These are phyloP conservation scores for Octonoba sinensis DNA, from an alignment of 2,888 invertebrate genomes.

Conservation along the genomic window DNA sequence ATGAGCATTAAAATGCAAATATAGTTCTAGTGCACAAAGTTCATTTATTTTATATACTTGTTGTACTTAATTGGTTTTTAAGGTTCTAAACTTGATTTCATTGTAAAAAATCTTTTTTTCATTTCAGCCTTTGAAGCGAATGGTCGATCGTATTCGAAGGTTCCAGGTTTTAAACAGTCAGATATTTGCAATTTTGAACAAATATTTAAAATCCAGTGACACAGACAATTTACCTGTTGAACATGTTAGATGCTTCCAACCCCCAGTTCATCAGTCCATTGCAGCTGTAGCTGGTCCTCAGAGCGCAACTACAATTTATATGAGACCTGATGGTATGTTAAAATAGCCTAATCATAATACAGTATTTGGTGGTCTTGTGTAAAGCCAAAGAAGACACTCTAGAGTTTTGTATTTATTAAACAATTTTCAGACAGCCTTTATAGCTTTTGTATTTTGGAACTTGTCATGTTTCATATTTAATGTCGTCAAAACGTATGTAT, in stretches of 20 bases:
- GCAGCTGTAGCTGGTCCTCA: conserved; percentile 71
- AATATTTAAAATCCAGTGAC: conserved; percentile 88
- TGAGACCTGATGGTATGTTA: conserved; percentile 72
- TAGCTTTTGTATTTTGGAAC: conserved; percentile 33
- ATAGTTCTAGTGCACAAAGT: no score
- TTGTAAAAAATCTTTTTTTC: background rate
- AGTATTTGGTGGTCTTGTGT: conserved; percentile 1
- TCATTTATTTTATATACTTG: no score
- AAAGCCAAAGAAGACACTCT: conserved; percentile 10
- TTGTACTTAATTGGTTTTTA: no score
- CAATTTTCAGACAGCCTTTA: conserved; percentile 21
- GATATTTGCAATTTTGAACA: conserved; percentile 94
- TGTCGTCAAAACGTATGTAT: conserved; percentile 33
- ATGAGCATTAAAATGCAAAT: no score
- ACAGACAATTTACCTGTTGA: conserved; percentile 85
- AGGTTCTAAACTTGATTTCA: no score
- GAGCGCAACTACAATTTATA: conserved; percentile 76
- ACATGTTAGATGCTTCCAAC: conserved; percentile 96
- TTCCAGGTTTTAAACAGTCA: conserved; percentile 99
- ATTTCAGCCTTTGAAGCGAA: conserved; percentile 87
- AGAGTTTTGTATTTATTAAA: conserved; percentile 35
- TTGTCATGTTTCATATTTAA: conserved; percentile 25
- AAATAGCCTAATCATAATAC: conserved; percentile 15
- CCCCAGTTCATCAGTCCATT: conserved; percentile 85
- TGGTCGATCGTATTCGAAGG: conserved; percentile 96